These are phyloP conservation scores for Brachionus plicatilis DNA, from an alignment of 1,140 invertebrate genomes.

Conservation along the genomic window DNA sequence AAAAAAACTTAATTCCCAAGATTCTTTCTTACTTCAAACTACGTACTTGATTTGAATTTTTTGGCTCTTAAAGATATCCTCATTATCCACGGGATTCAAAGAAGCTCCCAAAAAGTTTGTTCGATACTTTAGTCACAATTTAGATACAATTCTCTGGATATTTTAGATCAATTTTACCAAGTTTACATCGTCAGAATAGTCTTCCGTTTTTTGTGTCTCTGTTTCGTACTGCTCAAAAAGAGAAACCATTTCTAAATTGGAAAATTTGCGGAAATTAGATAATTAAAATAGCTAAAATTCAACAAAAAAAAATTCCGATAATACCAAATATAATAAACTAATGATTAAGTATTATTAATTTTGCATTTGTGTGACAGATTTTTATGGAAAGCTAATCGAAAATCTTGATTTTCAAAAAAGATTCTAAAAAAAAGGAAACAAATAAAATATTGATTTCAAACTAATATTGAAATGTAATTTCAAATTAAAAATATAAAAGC, in stretches of 20 bases:
- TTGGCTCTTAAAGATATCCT: conserved; percentile 35
- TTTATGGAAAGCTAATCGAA: neutral
- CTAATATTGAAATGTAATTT: neutral
- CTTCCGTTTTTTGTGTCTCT: conserved; percentile 24
- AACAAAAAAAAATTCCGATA: neutral
- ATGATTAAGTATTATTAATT: neutral
- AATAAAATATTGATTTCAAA: neutral
- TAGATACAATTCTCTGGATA: neutral
- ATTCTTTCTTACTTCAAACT: neutral
- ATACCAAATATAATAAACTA: neutral
- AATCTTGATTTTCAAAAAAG: neutral
- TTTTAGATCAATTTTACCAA: neutral
- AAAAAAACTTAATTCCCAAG: neutral
- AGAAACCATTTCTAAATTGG: conserved; percentile 12
- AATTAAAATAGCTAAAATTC: neutral
- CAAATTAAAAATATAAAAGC: neutral
- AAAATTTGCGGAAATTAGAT: neutral
- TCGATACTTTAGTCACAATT: neutral
- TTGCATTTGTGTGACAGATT: neutral
- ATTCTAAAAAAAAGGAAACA: neutral
- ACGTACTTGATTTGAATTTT: conserved; percentile 30
- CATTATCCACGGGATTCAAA: neutral
- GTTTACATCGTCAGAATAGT: neutral
- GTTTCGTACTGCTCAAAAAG: conserved; percentile 38
- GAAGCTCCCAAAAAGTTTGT: neutral